Conservation (phyloP, 2,888 invertebrate species). For the Troilus luridus region DNA sequence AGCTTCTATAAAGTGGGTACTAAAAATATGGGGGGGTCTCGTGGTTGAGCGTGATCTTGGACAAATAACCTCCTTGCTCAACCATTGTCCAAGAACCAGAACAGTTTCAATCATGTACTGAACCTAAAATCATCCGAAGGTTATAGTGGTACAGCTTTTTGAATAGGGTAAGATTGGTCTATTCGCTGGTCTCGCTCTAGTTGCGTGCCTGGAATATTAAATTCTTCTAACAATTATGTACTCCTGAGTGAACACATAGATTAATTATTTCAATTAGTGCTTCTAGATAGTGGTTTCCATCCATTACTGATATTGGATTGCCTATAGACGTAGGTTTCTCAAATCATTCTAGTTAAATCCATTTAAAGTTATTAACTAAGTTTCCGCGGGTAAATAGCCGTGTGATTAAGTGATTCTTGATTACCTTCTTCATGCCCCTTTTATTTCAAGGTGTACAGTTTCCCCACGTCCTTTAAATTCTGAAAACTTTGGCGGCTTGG, state of each 20-base stretch:
- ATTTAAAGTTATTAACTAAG: slow-evolving; percentile 5
- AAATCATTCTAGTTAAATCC: background rate
- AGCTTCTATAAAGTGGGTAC: too few species aligned
- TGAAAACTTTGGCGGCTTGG: background rate
- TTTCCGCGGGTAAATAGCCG: slow-evolving; percentile 5
- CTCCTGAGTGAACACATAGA: background rate
- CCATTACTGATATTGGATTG: background rate
- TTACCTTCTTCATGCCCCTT: background rate
- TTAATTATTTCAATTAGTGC: background rate
- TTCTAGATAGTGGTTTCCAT: background rate
- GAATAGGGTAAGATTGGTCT: too few species aligned
- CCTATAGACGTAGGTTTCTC: background rate
- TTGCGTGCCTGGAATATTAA: background rate
- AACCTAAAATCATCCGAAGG: too few species aligned
- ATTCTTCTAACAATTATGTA: background rate
- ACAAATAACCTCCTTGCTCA: too few species aligned
- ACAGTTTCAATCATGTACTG: too few species aligned
- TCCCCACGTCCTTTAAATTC: background rate
- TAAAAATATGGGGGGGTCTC: too few species aligned
- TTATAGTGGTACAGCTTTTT: too few species aligned
- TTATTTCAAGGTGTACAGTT: background rate
- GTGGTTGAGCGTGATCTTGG: too few species aligned
- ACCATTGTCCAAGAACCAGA: too few species aligned
- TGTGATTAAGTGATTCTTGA: slow-evolving; percentile 6
- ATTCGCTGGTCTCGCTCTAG: too few species aligned